phyloP scores from a whole-genome alignment of 2,113 vertebrate genomes.

The Agapornis roseicollis region DNA sequence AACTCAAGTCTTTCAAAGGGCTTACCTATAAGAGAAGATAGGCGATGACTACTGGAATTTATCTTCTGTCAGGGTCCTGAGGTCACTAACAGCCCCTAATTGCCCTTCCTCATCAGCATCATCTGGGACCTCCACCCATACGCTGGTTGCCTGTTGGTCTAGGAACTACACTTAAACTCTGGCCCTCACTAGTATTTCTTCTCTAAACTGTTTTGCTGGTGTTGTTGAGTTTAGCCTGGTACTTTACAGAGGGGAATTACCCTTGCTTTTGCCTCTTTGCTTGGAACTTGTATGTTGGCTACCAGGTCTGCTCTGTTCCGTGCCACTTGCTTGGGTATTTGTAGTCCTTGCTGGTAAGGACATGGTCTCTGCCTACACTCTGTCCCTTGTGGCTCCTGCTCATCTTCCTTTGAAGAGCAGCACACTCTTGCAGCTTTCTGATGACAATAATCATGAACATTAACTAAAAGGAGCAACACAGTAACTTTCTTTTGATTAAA shows the following conservation, averaged over 20 bases:
- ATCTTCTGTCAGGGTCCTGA: background rate
- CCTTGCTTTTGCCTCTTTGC: background rate
- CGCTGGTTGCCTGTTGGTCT: background rate
- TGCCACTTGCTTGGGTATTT: accelerated
- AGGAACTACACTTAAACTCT: background rate
- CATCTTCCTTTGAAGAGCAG: background rate
- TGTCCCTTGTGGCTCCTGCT: background rate
- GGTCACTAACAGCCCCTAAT: background rate
- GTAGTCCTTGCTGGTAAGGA: background rate
- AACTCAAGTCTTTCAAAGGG: background rate
- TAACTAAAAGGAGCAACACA: background rate
- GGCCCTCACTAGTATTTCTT: accelerated
- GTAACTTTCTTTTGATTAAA: background rate
- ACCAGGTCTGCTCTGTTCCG: background rate
- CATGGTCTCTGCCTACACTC: accelerated
- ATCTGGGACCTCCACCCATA: background rate
- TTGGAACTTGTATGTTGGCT: background rate
- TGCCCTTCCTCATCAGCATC: background rate
- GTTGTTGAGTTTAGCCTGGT: background rate
- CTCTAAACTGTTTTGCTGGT: background rate
- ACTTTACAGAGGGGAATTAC: background rate
- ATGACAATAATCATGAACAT: background rate
- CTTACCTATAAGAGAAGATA: background rate
- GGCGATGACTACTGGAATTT: background rate
- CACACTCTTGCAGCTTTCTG: background rate